Evolutionary conservation across 2,888 invertebrate species (phyloP), one percentile per base, ranked within the genome.

Genomic region (Halictus quadricinctus): DNA sequence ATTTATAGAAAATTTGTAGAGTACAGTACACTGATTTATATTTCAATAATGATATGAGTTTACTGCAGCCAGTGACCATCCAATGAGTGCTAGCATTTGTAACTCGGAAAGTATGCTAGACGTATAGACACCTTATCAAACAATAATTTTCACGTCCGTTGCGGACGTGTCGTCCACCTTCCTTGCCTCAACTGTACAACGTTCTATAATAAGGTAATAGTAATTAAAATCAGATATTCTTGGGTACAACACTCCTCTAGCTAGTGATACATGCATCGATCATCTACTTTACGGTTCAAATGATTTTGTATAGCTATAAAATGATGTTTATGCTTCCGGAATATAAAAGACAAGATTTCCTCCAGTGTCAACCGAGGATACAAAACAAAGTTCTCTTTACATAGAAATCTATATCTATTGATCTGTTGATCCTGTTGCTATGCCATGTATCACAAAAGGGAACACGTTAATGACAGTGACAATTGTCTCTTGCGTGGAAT

Each of bases 1-100:
- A 93, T 93, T 93, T 92, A 94, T 94, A 94, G 94, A 94, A 94
- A 94, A 94, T 92, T 93, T 92, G 91, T 92, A 92, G 89, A 89
- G 92, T 92, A 92, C 90, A 90, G 87, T 93, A 93, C 92, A 93
- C 88, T 91, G 91, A 93, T 91, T 92, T 91, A 91, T 91, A 87
- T 88, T 88, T 91, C 78, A 88, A 88, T 91, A 92, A 88, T 92
- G 93, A 93, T 93, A 93, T 92, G 92, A 92, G 86, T 92, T 88
- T 90, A 84, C 86, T 91, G 84, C 86, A 93, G 91, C 91, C 91
- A 92, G 90, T 91, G 87, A 93, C 91, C 91, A 88, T 91, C 85
- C 86, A 89, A 91, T 70, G 87, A 91, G 87, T 86, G 83, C 81
- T 92, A 88, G 83, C 81, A 84, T 76, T 86, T 88, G 84, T 84